Conservation (phyloP, 2,113 vertebrate species). For the Phyllostomus hastatus region DNA sequence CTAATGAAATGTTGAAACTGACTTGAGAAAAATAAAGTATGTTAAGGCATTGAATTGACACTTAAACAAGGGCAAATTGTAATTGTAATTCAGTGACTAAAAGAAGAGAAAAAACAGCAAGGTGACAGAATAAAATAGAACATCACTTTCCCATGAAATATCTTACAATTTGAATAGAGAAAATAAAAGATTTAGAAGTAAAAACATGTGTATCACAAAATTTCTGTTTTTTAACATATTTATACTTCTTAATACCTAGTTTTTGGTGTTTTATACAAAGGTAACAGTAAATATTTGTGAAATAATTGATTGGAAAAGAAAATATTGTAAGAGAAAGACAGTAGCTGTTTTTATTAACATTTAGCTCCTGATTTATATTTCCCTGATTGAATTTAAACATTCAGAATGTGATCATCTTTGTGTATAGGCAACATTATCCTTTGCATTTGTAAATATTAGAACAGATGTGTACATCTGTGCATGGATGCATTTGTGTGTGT, state of each 20-base stretch:
- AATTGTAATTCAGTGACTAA: background rate
- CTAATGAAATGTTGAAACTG: conserved; percentile 20
- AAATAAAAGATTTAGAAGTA: background rate
- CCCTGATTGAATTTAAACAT: too few species aligned
- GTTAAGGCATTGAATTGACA: background rate
- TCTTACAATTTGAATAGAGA: background rate
- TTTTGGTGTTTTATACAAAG: background rate
- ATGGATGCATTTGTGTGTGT: too few species aligned
- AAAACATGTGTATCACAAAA: background rate
- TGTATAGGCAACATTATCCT: too few species aligned
- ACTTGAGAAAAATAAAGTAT: background rate
- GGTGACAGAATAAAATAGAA: background rate
- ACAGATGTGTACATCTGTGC: too few species aligned
- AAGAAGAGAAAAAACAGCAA: background rate
- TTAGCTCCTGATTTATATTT: too few species aligned
- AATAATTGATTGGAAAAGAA: too few species aligned
- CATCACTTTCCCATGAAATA: background rate
- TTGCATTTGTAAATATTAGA: too few species aligned
- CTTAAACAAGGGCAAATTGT: background rate
- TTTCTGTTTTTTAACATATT: background rate
- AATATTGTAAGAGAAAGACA: too few species aligned
- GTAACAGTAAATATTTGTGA: too few species aligned
- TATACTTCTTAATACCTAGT: background rate
- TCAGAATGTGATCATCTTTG: too few species aligned
- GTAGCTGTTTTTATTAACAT: too few species aligned